These are phyloP conservation scores for Oscheius sp. DNA, from an alignment of 2,888 invertebrate genomes.

Conservation along the genomic window DNA sequence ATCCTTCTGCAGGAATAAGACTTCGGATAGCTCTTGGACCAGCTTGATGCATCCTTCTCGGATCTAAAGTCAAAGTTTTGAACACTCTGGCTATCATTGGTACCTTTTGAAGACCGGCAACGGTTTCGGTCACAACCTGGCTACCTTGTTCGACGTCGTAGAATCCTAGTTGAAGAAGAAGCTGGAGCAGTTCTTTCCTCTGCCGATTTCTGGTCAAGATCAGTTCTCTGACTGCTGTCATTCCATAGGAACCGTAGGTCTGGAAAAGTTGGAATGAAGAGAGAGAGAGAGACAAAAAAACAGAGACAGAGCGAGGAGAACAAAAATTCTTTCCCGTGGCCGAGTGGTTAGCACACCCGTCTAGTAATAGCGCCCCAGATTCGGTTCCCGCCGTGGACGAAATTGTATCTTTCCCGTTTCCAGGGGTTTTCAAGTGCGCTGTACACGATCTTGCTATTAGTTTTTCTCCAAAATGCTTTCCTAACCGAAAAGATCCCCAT, in stretches of 20 bases:
- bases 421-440: too few species aligned
- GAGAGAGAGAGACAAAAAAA: background rate
- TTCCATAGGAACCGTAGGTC: slow-evolving; percentile 80
- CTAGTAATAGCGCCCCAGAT: too few species aligned
- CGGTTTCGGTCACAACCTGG: background rate
- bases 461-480: too few species aligned
- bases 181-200: slow-evolving; percentile 84
- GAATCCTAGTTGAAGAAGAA: slow-evolving; percentile 83
- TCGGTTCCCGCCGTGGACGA: too few species aligned
- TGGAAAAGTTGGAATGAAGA: slow-evolving; percentile 43
- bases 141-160: slow-evolving; percentile 74
- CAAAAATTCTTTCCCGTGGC: too few species aligned
- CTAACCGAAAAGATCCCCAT: too few species aligned
- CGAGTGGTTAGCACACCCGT: too few species aligned
- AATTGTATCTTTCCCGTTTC: too few species aligned
- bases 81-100: background rate
- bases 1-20: slow-evolving; percentile 80
- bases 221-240: slow-evolving; percentile 88
- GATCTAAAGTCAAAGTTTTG: slow-evolving; percentile 31
- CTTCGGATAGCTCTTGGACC: slow-evolving; percentile 82
- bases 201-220: slow-evolving; percentile 86
- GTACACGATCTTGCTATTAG: too few species aligned
- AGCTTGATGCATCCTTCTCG: slow-evolving; percentile 75
- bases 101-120: slow-evolving; percentile 11
- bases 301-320: too few species aligned